Percentiles rank a stretch among this genome's conserved stretches.
Evolutionary conservation across 2,797 vertebrate genomes (phyloP).

Genomic region (Poecile montanus): DNA sequence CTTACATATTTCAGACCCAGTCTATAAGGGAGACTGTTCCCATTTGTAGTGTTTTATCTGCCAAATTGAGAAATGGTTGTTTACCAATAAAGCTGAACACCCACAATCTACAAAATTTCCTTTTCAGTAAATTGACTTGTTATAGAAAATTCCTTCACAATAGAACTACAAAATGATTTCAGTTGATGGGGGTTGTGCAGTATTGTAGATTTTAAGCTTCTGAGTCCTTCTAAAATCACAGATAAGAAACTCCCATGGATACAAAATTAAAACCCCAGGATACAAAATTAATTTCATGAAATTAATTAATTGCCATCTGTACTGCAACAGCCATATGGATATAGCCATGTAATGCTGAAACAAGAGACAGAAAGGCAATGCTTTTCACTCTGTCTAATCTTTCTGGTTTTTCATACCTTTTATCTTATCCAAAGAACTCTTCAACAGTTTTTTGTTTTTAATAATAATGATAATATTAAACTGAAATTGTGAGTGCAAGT

Average conservation of each 20-base stretch:
- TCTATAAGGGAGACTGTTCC: not conserved
- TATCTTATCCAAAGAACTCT: not conserved
- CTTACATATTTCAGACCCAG: not conserved
- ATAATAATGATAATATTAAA: not conserved
- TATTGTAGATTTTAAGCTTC: not conserved
- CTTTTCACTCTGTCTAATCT: not conserved
- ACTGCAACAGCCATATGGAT: not conserved
- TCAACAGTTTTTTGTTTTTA: not conserved
- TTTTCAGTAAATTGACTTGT: not conserved
- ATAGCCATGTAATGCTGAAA: not conserved
- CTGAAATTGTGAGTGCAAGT: not conserved
- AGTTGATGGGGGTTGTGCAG: not conserved
- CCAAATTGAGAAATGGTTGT: not conserved
- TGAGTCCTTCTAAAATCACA: not conserved
- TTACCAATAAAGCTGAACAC: not conserved
- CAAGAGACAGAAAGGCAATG: not conserved
- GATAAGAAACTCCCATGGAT: not conserved
- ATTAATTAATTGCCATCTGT: not conserved
- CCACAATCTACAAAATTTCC: not conserved
- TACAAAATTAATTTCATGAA: not conserved
- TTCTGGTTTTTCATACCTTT: not conserved
- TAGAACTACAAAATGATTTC: not conserved
- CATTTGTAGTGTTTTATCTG: not conserved
- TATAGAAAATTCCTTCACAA: not conserved
- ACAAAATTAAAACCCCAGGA: not conserved